phyloP scores from a whole-genome alignment of 2,113 vertebrate genomes.

The Hippocampus zosterae region DNA sequence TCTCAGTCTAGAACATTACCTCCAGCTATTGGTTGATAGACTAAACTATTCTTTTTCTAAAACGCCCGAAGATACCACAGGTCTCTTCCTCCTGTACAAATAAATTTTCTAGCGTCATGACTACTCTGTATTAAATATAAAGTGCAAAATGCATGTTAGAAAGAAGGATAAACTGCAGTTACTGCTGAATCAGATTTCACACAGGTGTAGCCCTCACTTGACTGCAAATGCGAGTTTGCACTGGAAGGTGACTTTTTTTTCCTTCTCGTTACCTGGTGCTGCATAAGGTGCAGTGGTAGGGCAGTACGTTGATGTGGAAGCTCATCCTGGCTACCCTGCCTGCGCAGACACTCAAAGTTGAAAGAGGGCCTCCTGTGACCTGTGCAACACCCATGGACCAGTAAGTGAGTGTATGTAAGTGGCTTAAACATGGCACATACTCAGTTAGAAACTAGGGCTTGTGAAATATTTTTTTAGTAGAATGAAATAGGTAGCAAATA shows the following conservation, averaged over 20 bases:
- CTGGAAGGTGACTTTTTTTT: not conserved
- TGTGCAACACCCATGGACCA: constrained; percentile 45
- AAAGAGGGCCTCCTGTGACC: constrained; percentile 91
- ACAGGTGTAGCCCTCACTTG: too few species aligned
- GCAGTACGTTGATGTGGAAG: constrained; percentile 86
- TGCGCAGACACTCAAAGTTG: constrained; percentile 97
- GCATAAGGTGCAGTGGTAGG: constrained; percentile 94
- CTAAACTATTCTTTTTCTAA: not conserved
- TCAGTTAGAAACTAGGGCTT: not conserved
- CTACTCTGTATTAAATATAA: too few species aligned
- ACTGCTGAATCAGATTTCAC: not conserved
- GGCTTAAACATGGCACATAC: not conserved
- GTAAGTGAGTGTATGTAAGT: constrained; percentile 21
- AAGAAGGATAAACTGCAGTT: not conserved
- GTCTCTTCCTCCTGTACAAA: too few species aligned
- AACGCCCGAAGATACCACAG: too few species aligned
- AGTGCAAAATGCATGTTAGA: not conserved
- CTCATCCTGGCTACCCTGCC: constrained; percentile 92
- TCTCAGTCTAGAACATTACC: too few species aligned
- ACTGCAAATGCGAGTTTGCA: not conserved
- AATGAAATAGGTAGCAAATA: not conserved
- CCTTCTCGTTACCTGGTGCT: constrained; percentile 83
- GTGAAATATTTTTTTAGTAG: not conserved
- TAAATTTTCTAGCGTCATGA: too few species aligned
- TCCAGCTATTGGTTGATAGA: too few species aligned